Evolutionary conservation across 2,888 invertebrate genomes (phyloP).

Genomic region (Pinctada fucata): DNA sequence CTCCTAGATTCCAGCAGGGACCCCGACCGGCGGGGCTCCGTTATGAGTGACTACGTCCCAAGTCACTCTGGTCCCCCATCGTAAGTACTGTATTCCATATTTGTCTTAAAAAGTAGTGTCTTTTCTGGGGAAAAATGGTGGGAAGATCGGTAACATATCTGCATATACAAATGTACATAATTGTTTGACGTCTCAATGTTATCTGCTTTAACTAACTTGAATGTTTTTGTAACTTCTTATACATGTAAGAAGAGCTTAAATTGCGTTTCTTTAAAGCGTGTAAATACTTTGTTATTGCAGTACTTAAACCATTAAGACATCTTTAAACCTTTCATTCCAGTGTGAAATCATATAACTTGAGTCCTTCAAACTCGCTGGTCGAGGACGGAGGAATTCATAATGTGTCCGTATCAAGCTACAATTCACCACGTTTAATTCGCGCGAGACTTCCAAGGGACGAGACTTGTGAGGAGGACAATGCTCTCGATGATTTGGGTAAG

Average conservation of each 20-base stretch:
- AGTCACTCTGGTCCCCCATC: constrained; percentile 49
- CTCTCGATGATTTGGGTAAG: constrained; percentile 57
- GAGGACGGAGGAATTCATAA: constrained; percentile 48
- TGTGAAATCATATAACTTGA: constrained; percentile 32
- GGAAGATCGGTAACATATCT: too few relatives aligned
- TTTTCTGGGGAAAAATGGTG: not conserved
- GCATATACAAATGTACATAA: too few relatives aligned
- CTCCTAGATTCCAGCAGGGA: not conserved
- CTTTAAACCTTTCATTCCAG: too few relatives aligned
- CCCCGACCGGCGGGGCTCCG: constrained; percentile 55
- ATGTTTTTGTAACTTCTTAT: too few relatives aligned
- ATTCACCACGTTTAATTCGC: constrained; percentile 32
- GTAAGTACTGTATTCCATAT: constrained; percentile 45
- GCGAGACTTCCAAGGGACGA: constrained; percentile 51
- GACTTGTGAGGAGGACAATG: constrained; percentile 62
- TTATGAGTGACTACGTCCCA: constrained; percentile 66
- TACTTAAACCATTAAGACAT: too few relatives aligned
- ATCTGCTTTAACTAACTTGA: too few relatives aligned
- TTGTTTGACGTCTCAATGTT: too few relatives aligned
- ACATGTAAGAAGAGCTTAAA: too few relatives aligned
- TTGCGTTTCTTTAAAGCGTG: too few relatives aligned
- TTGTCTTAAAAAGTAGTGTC: not conserved
- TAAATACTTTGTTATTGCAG: too few relatives aligned
- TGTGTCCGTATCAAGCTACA: constrained; percentile 16
- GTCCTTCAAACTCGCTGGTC: constrained; percentile 48